Conservation (phyloP, 2,113 vertebrate genomes). For the Nibea albiflora region DNA sequence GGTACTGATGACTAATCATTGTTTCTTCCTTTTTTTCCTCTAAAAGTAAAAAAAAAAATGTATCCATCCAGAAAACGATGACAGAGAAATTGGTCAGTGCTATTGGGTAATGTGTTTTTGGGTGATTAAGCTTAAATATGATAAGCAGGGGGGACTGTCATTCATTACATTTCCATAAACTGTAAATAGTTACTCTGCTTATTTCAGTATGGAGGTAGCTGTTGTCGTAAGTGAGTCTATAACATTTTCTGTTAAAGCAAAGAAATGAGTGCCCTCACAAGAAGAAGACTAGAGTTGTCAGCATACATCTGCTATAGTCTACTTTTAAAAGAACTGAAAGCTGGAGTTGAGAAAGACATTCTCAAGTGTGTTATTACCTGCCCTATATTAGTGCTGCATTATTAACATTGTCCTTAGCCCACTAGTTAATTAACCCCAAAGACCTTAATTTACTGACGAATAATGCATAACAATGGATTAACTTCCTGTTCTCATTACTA, state of each 20-base stretch:
- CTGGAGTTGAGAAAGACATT: conserved; percentile 64
- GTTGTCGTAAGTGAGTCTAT: neutral
- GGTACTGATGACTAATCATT: conserved; percentile 32
- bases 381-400: conserved; percentile 79
- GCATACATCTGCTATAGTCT: conserved; percentile 10
- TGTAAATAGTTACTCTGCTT: neutral
- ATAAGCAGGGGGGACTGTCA: conserved; percentile 4
- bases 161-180: conserved; percentile 31
- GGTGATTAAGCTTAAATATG: conserved; percentile 24
- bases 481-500: conserved; percentile 79
- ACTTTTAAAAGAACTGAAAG: conserved; percentile 32
- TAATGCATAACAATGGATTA: conserved; percentile 84
- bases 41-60: conserved; percentile 15
- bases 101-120: conserved; percentile 29
- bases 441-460: conserved; percentile 83
- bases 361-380: conserved; percentile 76
- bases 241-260: neutral
- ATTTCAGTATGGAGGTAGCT: neutral
- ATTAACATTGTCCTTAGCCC: conserved; percentile 82
- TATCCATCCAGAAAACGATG: neutral
- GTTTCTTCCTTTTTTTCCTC: conserved; percentile 21
- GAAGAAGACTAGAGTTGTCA: conserved; percentile 13
- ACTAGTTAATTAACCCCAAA: conserved; percentile 84
- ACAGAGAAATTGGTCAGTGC: conserved; percentile 20
- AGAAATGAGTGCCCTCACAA: neutral